Percentiles rank a stretch among this genome's conserved stretches.
These are phyloP conservation scores for Meiosimyza decipiens DNA, from an alignment of 2,888 invertebrate genomes.

Conservation along the genomic window DNA sequence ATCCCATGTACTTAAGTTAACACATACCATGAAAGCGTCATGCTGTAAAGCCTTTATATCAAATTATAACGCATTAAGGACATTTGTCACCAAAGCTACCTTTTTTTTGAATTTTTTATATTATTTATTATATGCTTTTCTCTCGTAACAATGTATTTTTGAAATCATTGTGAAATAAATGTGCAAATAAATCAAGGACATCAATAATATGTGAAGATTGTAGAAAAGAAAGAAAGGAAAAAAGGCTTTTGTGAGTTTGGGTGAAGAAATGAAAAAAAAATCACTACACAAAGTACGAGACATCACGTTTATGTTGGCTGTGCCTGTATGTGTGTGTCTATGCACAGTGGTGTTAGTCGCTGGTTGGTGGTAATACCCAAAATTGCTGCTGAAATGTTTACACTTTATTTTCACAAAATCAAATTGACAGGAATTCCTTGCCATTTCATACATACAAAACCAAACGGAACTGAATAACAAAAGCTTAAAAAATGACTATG, in stretches of 20 bases:
- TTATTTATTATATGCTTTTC: too few relatives aligned
- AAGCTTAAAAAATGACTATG: constrained; percentile 8
- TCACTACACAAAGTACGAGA: background rate
- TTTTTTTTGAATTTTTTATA: too few relatives aligned
- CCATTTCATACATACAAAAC: constrained; percentile 33
- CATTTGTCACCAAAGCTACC: constrained; percentile 17
- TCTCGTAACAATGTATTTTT: background rate
- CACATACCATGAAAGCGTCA: too few relatives aligned
- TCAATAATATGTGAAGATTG: constrained; percentile 23
- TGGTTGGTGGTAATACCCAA: background rate
- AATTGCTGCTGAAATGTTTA: constrained; percentile 6
- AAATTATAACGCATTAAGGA: constrained; percentile 22
- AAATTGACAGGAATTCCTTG: constrained; percentile 48
- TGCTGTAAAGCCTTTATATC: too few relatives aligned
- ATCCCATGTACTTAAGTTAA: too few relatives aligned
- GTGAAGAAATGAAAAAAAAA: too few relatives aligned
- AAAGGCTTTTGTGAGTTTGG: constrained; percentile 6
- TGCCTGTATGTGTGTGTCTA: background rate
- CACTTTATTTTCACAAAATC: constrained; percentile 39
- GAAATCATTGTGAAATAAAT: constrained; percentile 23
- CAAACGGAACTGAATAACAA: constrained; percentile 2
- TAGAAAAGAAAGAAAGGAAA: background rate
- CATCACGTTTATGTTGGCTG: background rate
- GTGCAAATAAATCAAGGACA: constrained; percentile 28
- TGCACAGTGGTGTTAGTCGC: background rate